Evolutionary conservation across 2,113 vertebrate genomes (phyloP).

Genomic region (Hirundichthys speculiger): DNA sequence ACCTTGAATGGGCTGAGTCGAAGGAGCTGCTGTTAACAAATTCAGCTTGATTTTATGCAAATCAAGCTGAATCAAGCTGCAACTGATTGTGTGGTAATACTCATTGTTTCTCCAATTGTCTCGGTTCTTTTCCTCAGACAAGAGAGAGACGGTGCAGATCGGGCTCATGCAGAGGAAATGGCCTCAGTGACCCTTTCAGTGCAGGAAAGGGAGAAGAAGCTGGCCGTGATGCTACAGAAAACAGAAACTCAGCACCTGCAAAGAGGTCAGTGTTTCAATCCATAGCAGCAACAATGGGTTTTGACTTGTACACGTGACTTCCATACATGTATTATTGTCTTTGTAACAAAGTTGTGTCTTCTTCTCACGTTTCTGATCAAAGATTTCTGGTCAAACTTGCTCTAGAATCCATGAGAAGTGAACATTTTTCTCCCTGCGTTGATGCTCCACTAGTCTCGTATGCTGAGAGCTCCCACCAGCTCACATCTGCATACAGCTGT

Average conservation of each 20-base stretch:
- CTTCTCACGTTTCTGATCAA: too few species aligned
- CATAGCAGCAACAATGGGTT: background rate
- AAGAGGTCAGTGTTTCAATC: slow-evolving; percentile 83
- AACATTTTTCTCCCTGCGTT: too few species aligned
- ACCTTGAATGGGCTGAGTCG: too few species aligned
- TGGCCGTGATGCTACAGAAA: slow-evolving; percentile 90
- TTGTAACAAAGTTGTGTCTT: too few species aligned
- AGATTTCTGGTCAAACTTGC: too few species aligned
- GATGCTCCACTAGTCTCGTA: too few species aligned
- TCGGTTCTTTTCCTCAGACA: slow-evolving; percentile 74
- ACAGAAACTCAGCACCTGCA: slow-evolving; percentile 90
- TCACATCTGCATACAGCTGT: too few species aligned
- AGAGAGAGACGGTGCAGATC: slow-evolving; percentile 87
- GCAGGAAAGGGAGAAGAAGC: slow-evolving; percentile 87
- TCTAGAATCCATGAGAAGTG: too few species aligned
- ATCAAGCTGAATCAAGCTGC: background rate
- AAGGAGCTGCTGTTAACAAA: background rate
- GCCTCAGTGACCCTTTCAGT: slow-evolving; percentile 85
- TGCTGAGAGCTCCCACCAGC: too few species aligned
- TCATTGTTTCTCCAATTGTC: slow-evolving; percentile 20
- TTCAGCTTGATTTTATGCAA: background rate
- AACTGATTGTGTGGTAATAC: background rate
- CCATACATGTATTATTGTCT: too few species aligned
- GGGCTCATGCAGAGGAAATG: slow-evolving; percentile 84
- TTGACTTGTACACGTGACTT: background rate